Conservation (phyloP, 53 echinoderm and acorn worm genomes). For the Stichopus horrens region DNA sequence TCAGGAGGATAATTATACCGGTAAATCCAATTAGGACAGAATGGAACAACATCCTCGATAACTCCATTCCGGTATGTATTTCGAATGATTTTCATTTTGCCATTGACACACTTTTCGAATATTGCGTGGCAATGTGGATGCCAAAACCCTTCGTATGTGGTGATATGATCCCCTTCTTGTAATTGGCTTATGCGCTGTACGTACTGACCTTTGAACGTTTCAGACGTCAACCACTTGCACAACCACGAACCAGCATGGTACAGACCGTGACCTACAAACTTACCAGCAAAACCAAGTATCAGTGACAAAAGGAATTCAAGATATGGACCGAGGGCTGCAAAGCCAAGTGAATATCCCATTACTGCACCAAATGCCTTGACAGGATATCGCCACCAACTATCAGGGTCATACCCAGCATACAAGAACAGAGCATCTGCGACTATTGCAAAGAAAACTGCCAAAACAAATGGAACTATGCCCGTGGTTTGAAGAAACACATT, state of each 20-base stretch:
- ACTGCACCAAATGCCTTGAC: background rate
- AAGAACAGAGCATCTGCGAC: conserved; percentile 2
- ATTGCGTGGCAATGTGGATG: conserved; percentile 37
- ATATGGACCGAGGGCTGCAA: background rate
- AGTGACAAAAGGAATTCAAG: background rate
- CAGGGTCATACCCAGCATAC: background rate
- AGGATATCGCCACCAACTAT: background rate
- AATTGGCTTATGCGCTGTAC: background rate
- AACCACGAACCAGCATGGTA: background rate
- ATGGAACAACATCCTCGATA: conserved; percentile 5
- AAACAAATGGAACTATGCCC: background rate
- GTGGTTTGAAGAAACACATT: background rate
- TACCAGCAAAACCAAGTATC: conserved; percentile 5
- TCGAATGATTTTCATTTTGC: conserved; percentile 36
- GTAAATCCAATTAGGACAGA: background rate
- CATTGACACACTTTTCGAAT: conserved; percentile 14
- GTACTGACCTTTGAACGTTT: background rate
- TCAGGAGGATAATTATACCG: conserved; percentile 14
- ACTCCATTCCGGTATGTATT: conserved; percentile 19
- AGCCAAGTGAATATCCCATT: background rate
- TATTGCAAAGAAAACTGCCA: background rate
- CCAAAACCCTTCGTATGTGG: conserved; percentile 12
- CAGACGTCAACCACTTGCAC: background rate
- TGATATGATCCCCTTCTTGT: conserved; percentile 18
- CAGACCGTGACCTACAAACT: background rate